Base-by-base conservation (phyloP, 2,888 invertebrate species). In the Calliphora vomitoria region DNA sequence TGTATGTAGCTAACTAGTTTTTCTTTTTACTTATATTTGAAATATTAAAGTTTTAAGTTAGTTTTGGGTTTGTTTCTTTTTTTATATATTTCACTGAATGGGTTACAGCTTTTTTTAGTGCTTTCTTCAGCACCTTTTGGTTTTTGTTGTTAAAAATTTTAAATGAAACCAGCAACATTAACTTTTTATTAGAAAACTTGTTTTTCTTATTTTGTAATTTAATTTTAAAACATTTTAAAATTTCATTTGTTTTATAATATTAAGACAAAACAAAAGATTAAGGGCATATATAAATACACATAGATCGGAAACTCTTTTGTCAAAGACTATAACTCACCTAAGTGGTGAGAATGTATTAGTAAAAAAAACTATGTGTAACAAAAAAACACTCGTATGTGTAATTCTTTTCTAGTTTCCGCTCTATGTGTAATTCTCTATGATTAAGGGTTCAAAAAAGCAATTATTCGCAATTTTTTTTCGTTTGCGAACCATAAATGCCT, bases 101-200 rank as follows among this genome's bases (percentile, higher is more conserved):
- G 31, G 25, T 35, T 38, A 20, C 58, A 68, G 55, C 11, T 25
- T 13, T 5, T 55, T 44, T 31, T 31, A 8, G 4, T 68, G 10
- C 31, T 69, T 62, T 82, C 50, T 69, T 76, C 69, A 8, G 15
- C 13, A n/a, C 18, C 20, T 31, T 69, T 10, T 38, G 15, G n/a
- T 62, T 53, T 38, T 62, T 50, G 4, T 8, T 18, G 8, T 13
- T 13, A 69, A 69, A 55, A 62, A 3, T 66, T 11, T 58, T 55
- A 35, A 25, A 25, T 4, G 10, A 41, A 55, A 64, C 44, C 20
- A 11, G 44, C 13, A 25, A 62, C 10, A 68, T 4, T 41, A 47
- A 72, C 6, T 31, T 18, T 35, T 58, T 25, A 76, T 60, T 71
- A 31, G 31, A 79, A 58, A 84, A 68, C 72, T 74, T 15, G 83